Conservation (phyloP, 2,888 invertebrate species). For the Deilephila porcellus region DNA sequence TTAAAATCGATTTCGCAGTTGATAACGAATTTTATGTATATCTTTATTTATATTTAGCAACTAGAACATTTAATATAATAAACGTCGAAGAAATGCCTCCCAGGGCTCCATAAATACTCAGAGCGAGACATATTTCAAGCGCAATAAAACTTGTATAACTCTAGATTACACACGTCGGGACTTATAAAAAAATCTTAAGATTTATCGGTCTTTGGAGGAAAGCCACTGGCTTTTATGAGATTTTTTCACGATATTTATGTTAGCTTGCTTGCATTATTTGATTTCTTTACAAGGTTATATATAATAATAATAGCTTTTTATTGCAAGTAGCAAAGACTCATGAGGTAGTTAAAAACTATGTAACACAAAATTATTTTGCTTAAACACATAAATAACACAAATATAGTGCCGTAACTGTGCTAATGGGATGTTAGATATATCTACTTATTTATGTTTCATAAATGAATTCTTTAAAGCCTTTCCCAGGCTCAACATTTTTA, state of each 20-base stretch:
- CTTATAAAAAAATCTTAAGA: constrained; percentile 55
- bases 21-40: no score
- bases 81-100: not conserved
- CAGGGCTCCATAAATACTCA: constrained; percentile 9
- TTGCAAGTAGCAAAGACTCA: no score
- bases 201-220: constrained; percentile 54
- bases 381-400: no score
- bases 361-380: no score
- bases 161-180: constrained; percentile 49
- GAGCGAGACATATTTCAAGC: constrained; percentile 15
- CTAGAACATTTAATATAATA: not conserved
- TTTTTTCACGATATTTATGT: constrained; percentile 35
- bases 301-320: no score
- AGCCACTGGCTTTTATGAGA: constrained; percentile 53
- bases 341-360: no score
- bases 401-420: no score
- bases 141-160: constrained; percentile 44
- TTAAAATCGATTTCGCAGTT: no score
- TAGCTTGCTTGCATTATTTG: not conserved
- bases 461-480: no score
- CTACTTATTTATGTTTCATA: no score
- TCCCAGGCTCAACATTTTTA: no score
- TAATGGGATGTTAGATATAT: no score
- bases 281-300: not conserved
- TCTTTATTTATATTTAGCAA: not conserved